A percentile compares a stretch with the other conserved stretches of the same genome.
Evolutionary conservation across 2,113 vertebrate species (phyloP).

Genomic region (Archocentrus centrarchus): DNA sequence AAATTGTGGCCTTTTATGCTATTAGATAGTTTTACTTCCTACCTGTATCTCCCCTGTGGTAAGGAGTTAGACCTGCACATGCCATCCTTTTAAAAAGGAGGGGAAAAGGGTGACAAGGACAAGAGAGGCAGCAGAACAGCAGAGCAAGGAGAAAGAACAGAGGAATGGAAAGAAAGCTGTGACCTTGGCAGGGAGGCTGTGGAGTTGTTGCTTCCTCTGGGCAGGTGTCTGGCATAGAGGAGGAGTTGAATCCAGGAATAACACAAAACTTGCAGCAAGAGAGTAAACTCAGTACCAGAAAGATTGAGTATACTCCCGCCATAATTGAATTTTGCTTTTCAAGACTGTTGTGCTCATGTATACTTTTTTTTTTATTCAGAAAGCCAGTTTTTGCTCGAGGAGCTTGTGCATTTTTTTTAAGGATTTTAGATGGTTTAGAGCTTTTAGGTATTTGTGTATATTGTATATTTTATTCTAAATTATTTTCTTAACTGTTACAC

Average conservation of each 20-base stretch:
- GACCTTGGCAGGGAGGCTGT: background rate
- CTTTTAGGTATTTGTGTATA: background rate
- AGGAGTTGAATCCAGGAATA: background rate
- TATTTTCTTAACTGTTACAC: background rate
- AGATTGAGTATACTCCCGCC: background rate
- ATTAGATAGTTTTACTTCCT: too few relatives aligned
- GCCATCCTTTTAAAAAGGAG: background rate
- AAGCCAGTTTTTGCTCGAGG: too few relatives aligned
- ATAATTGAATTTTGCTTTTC: background rate
- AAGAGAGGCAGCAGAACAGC: background rate
- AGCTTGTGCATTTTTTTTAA: background rate
- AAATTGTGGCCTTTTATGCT: too few relatives aligned
- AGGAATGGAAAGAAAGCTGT: background rate
- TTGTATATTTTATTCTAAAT: background rate
- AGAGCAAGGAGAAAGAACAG: background rate
- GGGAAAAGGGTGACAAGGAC: background rate
- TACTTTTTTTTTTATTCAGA: too few relatives aligned
- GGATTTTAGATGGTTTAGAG: background rate
- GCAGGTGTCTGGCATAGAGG: background rate
- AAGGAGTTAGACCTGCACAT: too few relatives aligned
- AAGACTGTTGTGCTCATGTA: background rate
- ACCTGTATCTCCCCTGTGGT: too few relatives aligned
- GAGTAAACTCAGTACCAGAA: background rate
- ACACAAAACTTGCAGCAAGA: too few relatives aligned
- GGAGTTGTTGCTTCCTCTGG: background rate